Base-by-base conservation (phyloP, 2,888 invertebrate genomes). In the Colostygia pectinataria region DNA sequence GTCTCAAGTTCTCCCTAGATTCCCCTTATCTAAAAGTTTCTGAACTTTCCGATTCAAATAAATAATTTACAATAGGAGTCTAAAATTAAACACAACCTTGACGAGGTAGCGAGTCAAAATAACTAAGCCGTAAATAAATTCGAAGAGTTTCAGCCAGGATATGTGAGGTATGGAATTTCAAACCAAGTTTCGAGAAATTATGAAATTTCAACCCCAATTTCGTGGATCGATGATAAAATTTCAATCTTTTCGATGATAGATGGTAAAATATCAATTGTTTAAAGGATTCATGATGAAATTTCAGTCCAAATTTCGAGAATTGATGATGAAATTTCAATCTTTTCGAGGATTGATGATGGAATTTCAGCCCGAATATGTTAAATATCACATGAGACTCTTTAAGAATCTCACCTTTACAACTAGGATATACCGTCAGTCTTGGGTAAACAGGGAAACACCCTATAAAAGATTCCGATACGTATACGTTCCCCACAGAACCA, bases 391-490 rank as follows among this genome's bases (percentile, higher is more conserved):
- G 45, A 33, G 31, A 31, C 57, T 55, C 29, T 63, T 57, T 47
- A 32, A 59, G 55, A 51, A 34, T 44, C 44, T 61, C 51, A 51
- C 58, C 15, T 12, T 27, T 55, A 52, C 57, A 66, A 62, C 59
- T 73, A 74, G 62, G 70, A 66, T 74, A 75, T 71, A 77, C 74
- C 70, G 71, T 83, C 85, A 85, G 85, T 84, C 84, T 83, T 70
- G 66, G 68, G 46, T 29, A 20, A 41, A 18, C 6, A 40, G 36
- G 36, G 34, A 9, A 38, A 9, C 36, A 37, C 25, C 50, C 50
- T 31, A 24, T 33, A 36, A 18, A 31, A 34, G 45, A 39, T 52
- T 52, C 55, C 45, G 49, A 42, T 49, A 43, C 43, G 41, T 46
- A 36, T 40, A 44, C 49, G 43, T 50, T 38, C 39, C 27, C 47